Percentiles rank a stretch among this genome's conserved stretches.
Evolutionary conservation across 2,797 vertebrate species (phyloP).

Genomic region (Syngnathus acus): DNA sequence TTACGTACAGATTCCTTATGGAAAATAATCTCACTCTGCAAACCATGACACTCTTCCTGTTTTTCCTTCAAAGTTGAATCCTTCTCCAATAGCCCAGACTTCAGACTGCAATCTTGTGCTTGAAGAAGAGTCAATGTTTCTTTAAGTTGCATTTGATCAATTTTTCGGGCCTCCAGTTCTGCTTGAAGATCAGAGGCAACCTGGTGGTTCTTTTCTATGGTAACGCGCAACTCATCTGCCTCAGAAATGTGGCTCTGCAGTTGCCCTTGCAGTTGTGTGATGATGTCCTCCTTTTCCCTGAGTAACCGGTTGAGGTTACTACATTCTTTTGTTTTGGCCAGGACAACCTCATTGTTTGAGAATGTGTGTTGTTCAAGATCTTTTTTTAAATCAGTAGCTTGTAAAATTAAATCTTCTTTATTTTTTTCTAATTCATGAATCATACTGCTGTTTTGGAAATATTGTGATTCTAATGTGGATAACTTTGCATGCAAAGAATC

Average conservation of each 20-base stretch:
- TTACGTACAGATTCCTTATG: constrained; percentile 29
- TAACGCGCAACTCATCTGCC: constrained; percentile 48
- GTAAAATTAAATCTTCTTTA: constrained; percentile 62
- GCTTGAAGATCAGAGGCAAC: constrained; percentile 36
- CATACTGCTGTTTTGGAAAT: constrained; percentile 44
- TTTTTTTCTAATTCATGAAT: constrained; percentile 63
- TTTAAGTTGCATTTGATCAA: constrained; percentile 50
- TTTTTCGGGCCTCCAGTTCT: constrained; percentile 45
- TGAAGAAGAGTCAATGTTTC: constrained; percentile 62
- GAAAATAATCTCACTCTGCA: constrained; percentile 49
- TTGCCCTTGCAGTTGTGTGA: constrained; percentile 52
- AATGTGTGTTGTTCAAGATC: constrained; percentile 65
- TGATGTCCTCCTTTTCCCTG: constrained; percentile 53
- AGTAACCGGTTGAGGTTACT: constrained; percentile 56
- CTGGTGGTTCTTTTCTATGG: constrained; percentile 53
- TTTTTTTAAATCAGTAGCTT: constrained; percentile 54
- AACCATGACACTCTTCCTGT: constrained; percentile 31
- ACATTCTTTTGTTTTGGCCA: constrained; percentile 72
- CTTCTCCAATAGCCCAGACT: constrained; percentile 54
- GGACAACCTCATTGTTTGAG: constrained; percentile 62
- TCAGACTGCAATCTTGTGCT: constrained; percentile 60
- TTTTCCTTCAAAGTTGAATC: constrained; percentile 58
- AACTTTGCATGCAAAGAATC: constrained; percentile 60
- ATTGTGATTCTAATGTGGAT: constrained; percentile 39
- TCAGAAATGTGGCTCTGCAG: constrained; percentile 58